A percentile compares a stretch with the other conserved stretches of the same genome.
Evolutionary conservation across 2,888 invertebrate genomes (phyloP).

Genomic region (Himalopsyche tibetana): DNA sequence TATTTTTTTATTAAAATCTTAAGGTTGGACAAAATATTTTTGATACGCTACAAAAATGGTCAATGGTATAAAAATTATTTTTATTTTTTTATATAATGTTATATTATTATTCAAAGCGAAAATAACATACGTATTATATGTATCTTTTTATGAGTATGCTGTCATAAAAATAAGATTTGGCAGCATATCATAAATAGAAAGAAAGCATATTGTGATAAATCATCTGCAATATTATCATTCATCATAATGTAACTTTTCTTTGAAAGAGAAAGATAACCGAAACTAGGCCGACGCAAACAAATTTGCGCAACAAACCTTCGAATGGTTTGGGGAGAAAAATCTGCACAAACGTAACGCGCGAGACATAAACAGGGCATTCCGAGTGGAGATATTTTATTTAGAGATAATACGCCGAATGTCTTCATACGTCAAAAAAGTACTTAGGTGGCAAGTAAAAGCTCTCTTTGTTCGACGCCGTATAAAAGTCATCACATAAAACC

Average conservation of each 20-base stretch:
- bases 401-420: constrained; percentile 55
- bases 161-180: too few species aligned
- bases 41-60: too few species aligned
- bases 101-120: too few species aligned
- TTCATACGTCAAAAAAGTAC: constrained; percentile 54
- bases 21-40: too few species aligned
- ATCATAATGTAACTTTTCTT: constrained; percentile 18
- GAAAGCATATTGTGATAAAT: constrained; percentile 11
- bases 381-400: constrained; percentile 53
- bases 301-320: not conserved
- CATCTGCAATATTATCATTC: not conserved
- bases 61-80: too few species aligned
- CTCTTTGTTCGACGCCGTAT: constrained; percentile 54
- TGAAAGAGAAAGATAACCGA: constrained; percentile 8
- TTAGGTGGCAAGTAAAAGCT: constrained; percentile 50
- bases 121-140: too few species aligned
- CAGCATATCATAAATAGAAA: not conserved
- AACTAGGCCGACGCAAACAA: constrained; percentile 3
- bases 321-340: constrained; percentile 51
- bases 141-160: too few species aligned
- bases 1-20: too few species aligned
- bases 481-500: constrained; percentile 61
- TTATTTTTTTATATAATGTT: too few species aligned
- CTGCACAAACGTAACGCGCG: constrained; percentile 46
- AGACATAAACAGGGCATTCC: constrained; percentile 40